These are phyloP conservation scores for Rhinolophus sinicus DNA, from an alignment of 2,113 vertebrate species.

Conservation along the genomic window DNA sequence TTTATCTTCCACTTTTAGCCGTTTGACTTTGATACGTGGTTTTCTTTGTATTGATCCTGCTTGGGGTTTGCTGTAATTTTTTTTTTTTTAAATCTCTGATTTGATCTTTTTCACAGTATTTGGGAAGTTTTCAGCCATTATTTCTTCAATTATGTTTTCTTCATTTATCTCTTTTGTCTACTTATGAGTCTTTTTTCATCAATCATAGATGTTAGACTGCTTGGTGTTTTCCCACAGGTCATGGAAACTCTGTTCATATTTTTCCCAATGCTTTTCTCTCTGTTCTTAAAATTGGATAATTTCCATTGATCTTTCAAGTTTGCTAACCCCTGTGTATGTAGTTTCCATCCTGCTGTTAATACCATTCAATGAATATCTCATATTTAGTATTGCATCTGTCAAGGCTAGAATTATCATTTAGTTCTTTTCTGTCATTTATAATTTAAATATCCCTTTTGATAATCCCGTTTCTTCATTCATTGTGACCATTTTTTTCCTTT, in stretches of 20 bases:
- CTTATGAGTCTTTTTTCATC: not conserved
- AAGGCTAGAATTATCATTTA: not conserved
- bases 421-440: not conserved
- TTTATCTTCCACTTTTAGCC: not conserved
- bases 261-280: not conserved
- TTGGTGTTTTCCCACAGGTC: not conserved
- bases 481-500: not conserved
- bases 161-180: not conserved
- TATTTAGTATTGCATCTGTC: not conserved
- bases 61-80: not conserved
- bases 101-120: not conserved
- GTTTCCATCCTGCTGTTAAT: not conserved
- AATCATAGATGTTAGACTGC: not conserved
- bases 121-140: not conserved
- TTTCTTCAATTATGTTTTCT: not conserved
- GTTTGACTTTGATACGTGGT: not conserved
- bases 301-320: slow-evolving; percentile 23
- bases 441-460: not conserved
- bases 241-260: not conserved
- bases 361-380: not conserved
- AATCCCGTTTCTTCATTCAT: not conserved
- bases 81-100: not conserved
- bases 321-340: not conserved
- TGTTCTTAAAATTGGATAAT: not conserved
- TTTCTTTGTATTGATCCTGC: not conserved